Base-by-base conservation (phyloP, 1,140 invertebrate genomes). In the Mesaphorura yosii region DNA sequence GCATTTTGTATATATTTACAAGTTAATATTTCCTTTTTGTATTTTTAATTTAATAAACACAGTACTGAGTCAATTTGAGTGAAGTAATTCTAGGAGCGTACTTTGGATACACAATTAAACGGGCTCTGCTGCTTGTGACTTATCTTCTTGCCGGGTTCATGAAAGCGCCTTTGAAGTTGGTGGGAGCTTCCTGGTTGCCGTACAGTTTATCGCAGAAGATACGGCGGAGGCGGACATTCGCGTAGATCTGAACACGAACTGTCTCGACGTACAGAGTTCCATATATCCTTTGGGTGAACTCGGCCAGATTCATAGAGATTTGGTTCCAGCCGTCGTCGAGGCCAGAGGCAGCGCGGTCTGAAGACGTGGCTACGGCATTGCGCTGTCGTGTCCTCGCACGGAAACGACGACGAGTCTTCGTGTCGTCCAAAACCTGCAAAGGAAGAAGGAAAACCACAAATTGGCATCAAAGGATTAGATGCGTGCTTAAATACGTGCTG, bases 291-390 rank as follows among this genome's bases (percentile, higher is more conserved):
- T 80, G 76, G 19, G 87, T 90, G 65, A 96, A 92, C 69, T 96
- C 90, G 20, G 84, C 80, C 55, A 97, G 73, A 74, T 96, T 94
- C 58, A 87, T 82, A 62, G 83, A 79, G 54, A 86, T 78, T 49
- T 86, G 83, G 75, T 95, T 96, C 93, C 93, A 97, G 19, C 91
- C 91, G 38, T 82, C 78, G 39, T 88, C 84, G n/a, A n/a, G n/a
- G n/a, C n/a, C 62, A 96, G 72, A 62, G 92, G 77, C 86, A 98
- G 91, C 15, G 93, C 93, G 94, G 91, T 19, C 82, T 83, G 38
- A 87, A 92, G 62, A 84, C 88, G 66, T 94, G 94, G 0, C 88
- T 84, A 65, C 87, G 83, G 1, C 94, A 83, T 65, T 86, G 80
- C 1, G 89, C 93, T 28, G 82, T 84, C 34, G 84, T 88, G 66